Evolutionary conservation across 2,113 vertebrate species (phyloP).

Genomic region (Lepisosteus oculatus): DNA sequence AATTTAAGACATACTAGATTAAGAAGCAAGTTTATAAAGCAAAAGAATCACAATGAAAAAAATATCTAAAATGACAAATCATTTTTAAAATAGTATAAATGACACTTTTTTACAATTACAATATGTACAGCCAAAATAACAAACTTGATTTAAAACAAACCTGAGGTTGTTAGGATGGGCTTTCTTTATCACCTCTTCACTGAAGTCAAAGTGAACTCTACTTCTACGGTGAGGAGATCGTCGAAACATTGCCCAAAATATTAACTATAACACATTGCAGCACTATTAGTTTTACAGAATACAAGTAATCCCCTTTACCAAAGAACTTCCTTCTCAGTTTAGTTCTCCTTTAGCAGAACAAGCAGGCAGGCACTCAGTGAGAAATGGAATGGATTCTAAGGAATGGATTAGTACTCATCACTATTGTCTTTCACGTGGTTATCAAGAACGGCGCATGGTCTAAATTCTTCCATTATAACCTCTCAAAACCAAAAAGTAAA

Average conservation of each 20-base stretch:
- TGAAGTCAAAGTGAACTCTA: conserved; percentile 76
- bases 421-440: background rate
- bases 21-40: too few species aligned
- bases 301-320: background rate
- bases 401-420: conserved; percentile 20
- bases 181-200: conserved; percentile 70
- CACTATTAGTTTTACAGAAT: background rate
- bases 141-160: conserved; percentile 41
- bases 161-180: conserved; percentile 59
- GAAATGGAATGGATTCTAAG: conserved; percentile 40
- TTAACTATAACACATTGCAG: conserved; percentile 7
- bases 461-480: too few species aligned
- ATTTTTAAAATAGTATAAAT: too few species aligned
- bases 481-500: too few species aligned
- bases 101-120: too few species aligned
- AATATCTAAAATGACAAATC: too few species aligned
- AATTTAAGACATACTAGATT: too few species aligned
- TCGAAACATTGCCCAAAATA: conserved; percentile 58
- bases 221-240: conserved; percentile 66
- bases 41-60: too few species aligned
- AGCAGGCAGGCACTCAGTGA: conserved; percentile 14
- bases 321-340: background rate
- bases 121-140: background rate
- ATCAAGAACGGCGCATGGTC: too few species aligned
- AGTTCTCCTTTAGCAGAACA: background rate